Evolutionary conservation across 2,888 invertebrate species (phyloP), one percentile per base, ranked within the genome.

Genomic region (Dascillus cervinus): DNA sequence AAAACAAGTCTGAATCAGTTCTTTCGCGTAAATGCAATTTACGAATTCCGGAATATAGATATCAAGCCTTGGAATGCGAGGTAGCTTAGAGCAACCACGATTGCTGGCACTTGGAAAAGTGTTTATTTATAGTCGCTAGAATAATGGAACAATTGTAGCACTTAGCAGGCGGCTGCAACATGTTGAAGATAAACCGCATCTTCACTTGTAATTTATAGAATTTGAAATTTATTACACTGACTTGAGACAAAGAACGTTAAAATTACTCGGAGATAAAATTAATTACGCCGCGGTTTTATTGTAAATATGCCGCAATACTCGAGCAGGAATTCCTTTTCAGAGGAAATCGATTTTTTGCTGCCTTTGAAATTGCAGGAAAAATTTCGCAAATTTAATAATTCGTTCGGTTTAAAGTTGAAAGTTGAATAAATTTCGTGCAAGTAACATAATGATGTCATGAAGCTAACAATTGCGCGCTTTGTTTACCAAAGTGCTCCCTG

Each of bases 111-210:
- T 33, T 34, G 32, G 49, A 53, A 52, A 50, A 50, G 50, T 52
- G 50, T 50, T 55, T 55, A 55, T 55, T 55, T 55, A 55, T 53
- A 38, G 49, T 41, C 39, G 36, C 39, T 23, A 35, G 47, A 43
- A 52, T 56, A 58, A 58, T 56, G 53, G 54, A 56, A 55, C 56
- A 56, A 58, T 58, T 52, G 55, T 48, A 50, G 46, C 52, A 53
- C 45, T 52, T 51, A 47, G 44, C 44, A 46, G 50, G 51, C 48
- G 49, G 44, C 49, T 45, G 50, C 46, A 49, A 50, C 50, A 46
- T 53, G 54, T 52, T 49, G 39, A 41, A 55, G 52, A 55, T 53
- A 55, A 55, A 55, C 53, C 54, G 49, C 44, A n/a, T n/a, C n/a
- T n/a, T n/a, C 42, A 44, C 39, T 32, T 41, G 47, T 54, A 54